Percentiles rank a stretch among this genome's conserved stretches.
These are phyloP conservation scores for Cephalopachus bancanus DNA, from an alignment of 2,797 vertebrate species.

Conservation along the genomic window DNA sequence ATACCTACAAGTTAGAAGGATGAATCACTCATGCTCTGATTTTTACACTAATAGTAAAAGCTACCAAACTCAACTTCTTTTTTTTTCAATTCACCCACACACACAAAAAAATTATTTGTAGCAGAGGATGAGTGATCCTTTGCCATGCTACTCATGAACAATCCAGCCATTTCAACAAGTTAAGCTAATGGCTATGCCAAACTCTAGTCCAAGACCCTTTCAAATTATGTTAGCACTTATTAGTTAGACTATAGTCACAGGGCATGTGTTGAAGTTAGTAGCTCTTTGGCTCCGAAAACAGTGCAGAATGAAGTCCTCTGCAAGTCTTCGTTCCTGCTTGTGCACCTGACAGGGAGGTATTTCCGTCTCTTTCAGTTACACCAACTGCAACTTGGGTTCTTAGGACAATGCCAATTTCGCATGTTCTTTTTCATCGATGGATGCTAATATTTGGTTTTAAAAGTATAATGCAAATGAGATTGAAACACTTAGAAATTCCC, in stretches of 20 bases:
- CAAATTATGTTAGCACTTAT: background rate
- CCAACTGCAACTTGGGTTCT: background rate
- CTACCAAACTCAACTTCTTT: background rate
- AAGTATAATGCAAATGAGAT: conserved; percentile 4
- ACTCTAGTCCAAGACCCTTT: background rate
- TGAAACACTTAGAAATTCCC: conserved; percentile 32
- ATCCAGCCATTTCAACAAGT: background rate
- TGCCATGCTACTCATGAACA: background rate
- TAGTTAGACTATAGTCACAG: background rate
- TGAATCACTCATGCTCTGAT: background rate
- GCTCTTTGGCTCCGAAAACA: conserved; percentile 9
- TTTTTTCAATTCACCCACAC: background rate
- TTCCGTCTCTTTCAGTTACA: background rate
- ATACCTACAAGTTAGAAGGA: background rate
- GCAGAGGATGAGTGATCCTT: background rate
- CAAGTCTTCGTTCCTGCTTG: background rate
- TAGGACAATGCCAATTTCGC: background rate
- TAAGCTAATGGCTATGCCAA: background rate
- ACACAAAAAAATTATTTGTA: background rate
- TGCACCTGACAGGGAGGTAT: background rate
- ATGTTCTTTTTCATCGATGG: background rate
- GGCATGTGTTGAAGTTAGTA: background rate
- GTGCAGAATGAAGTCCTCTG: background rate
- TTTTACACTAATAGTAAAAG: conserved; percentile 25
- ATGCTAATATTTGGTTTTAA: background rate